Conservation (phyloP, 2,888 invertebrate genomes). For the Caenorhabditis imperialis region DNA sequence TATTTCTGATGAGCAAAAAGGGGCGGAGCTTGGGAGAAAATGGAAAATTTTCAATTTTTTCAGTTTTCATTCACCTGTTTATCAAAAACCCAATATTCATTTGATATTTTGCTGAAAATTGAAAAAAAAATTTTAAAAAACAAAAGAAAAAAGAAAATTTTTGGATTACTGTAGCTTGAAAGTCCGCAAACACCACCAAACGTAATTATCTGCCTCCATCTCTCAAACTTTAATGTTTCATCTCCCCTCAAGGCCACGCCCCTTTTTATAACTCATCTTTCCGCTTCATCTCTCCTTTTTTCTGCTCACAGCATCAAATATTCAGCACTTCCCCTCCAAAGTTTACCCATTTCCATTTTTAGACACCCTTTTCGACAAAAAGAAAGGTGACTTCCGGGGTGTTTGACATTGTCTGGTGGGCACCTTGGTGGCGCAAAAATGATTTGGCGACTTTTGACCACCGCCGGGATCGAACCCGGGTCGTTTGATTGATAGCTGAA, state of each 20-base stretch:
- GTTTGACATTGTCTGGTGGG: too few relatives aligned
- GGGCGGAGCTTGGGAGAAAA: too few relatives aligned
- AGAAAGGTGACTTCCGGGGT: neutral
- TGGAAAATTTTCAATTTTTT: too few relatives aligned
- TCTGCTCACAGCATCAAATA: neutral
- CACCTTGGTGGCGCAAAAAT: too few relatives aligned
- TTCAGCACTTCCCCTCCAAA: too few relatives aligned
- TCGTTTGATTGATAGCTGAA: too few relatives aligned
- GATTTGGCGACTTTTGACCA: too few relatives aligned
- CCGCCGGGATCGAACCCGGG: too few relatives aligned
- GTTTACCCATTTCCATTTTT: constrained; percentile 8
- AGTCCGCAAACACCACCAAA: too few relatives aligned
- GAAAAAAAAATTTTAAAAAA: too few relatives aligned
- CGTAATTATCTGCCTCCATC: neutral
- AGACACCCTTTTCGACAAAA: neutral
- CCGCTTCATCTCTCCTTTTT: constrained; percentile 41
- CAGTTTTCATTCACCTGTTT: constrained; percentile 8
- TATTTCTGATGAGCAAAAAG: constrained; percentile 5
- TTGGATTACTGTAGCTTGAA: too few relatives aligned
- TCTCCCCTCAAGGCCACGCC: neutral
- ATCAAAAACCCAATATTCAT: constrained; percentile 1
- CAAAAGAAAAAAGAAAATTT: too few relatives aligned
- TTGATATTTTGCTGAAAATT: neutral
- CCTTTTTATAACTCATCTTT: constrained; percentile 26
- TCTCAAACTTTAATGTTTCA: constrained; percentile 10